phyloP scores from a whole-genome alignment of 2,888 invertebrate genomes.

The Psylliodes chrysocephalus region DNA sequence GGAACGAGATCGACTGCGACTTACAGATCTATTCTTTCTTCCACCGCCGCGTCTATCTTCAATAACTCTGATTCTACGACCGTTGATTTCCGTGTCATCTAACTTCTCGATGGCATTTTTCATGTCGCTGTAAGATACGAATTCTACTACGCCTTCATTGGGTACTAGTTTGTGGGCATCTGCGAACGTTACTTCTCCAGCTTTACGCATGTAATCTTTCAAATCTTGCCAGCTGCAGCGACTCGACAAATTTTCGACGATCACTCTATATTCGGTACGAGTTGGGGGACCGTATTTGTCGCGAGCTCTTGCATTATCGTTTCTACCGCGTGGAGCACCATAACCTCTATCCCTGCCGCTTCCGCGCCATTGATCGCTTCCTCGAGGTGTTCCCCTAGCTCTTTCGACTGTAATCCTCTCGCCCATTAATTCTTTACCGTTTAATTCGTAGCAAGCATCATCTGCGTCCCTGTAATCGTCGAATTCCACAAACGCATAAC shows the following conservation, averaged over 20 bases:
- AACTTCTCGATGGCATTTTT: slow-evolving; percentile 93
- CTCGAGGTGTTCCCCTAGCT: slow-evolving; percentile 78
- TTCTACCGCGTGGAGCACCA: slow-evolving; percentile 67
- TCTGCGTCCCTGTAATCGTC: slow-evolving; percentile 98
- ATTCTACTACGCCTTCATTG: slow-evolving; percentile 80
- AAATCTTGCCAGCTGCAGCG: slow-evolving; percentile 99
- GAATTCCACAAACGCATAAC: slow-evolving; percentile 98
- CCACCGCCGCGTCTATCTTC: slow-evolving; percentile 77
- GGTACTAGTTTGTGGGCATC: slow-evolving; percentile 86
- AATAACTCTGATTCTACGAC: slow-evolving; percentile 86
- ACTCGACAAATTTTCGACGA: slow-evolving; percentile 97
- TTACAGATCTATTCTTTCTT: slow-evolving; percentile 36
- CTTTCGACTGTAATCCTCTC: slow-evolving; percentile 92
- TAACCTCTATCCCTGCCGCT: slow-evolving; percentile 47
- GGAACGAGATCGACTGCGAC: slow-evolving; percentile 46
- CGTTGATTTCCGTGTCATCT: slow-evolving; percentile 94
- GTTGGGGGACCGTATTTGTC: slow-evolving; percentile 95
- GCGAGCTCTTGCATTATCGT: slow-evolving; percentile 67
- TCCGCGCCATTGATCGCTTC: slow-evolving; percentile 79
- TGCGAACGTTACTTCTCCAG: slow-evolving; percentile 97
- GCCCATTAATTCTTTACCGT: slow-evolving; percentile 95
- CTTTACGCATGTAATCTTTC: slow-evolving; percentile 98
- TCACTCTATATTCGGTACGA: slow-evolving; percentile 94
- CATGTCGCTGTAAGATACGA: slow-evolving; percentile 91
- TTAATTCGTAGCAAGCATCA: slow-evolving; percentile 98